Conservation (phyloP, 2,113 vertebrate genomes). For the Misgurnus anguillicaudatus region DNA sequence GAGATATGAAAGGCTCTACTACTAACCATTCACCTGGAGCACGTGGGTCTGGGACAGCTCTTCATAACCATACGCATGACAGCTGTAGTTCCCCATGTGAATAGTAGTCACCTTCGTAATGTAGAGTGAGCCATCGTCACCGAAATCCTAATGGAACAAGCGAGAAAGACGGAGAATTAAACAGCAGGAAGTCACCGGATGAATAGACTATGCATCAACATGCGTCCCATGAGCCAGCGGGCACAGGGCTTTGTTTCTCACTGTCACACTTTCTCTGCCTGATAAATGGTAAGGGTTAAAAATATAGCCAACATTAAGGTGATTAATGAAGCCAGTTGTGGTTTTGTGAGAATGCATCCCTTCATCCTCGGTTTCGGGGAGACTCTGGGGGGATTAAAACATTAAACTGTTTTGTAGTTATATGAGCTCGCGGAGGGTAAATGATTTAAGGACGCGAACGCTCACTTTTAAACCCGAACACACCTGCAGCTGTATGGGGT, state of each 20-base stretch:
- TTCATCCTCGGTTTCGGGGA: constrained; percentile 66
- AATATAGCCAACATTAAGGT: constrained; percentile 78
- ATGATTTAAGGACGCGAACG: constrained; percentile 33
- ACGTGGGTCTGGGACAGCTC: constrained; percentile 93
- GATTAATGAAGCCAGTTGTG: constrained; percentile 74
- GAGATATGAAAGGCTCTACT: constrained; percentile 73
- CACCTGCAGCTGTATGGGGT: constrained; percentile 17
- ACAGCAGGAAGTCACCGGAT: constrained; percentile 47
- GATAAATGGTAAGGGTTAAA: constrained; percentile 81
- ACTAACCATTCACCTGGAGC: constrained; percentile 99
- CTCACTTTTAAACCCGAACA: constrained; percentile 24
- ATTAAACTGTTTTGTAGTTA: constrained; percentile 70
- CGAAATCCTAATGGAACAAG: constrained; percentile 85
- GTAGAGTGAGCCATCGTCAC: constrained; percentile 93
- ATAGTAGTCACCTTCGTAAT: constrained; percentile 97
- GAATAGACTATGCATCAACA: constrained; percentile 69
- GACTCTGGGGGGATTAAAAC: constrained; percentile 73
- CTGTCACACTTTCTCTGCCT: constrained; percentile 64
- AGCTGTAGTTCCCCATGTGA: constrained; percentile 98
- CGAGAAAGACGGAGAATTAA: constrained; percentile 55
- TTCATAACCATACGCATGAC: constrained; percentile 91
- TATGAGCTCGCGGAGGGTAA: constrained; percentile 49
- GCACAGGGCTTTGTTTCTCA: constrained; percentile 64
- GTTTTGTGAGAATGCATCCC: constrained; percentile 64
- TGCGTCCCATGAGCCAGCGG: constrained; percentile 60